Evolutionary conservation across 1,140 invertebrate genomes (phyloP), one percentile per base, ranked within the genome.

Genomic region (Teleogryllus occipitalis): DNA sequence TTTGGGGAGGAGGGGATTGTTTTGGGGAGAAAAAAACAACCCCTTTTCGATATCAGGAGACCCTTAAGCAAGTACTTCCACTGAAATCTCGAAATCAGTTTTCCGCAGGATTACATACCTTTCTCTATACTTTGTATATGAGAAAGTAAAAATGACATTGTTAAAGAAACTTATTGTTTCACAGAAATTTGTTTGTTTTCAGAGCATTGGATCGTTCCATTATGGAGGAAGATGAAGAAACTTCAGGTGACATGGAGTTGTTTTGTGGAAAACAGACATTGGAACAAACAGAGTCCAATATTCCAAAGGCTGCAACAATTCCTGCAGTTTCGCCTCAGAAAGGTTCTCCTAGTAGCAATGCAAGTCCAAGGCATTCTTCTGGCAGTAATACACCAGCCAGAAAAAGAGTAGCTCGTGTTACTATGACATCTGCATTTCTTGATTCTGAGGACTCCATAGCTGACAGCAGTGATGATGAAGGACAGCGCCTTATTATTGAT

Each of bases 161-260:
- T 39, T 39, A 39, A 39, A 39, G 27, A 39, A 5, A 39, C 27
- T 39, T 39, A 39, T 39, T 39, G 27, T 39, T 39, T 39, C 27
- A 39, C 5, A 39, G 5, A 39, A 39, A 2, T 39, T 39, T 39
- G 27, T 39, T 65, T 65, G 10, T 0, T 65, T 65, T 18, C 54
- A 65, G 86, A 73, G 85, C 85, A 18, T 87, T 87, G 73, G 84
- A 83, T 76, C 85, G 84, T 77, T 83, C 82, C 80, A 83, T 85
- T 22, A 85, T 83, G 78, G 85, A 85, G 46, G 87, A 88, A 81
- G 86, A 87, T 78, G 85, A 85, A 46, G 87, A 88, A 80, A 86
- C 87, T 77, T 84, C 83, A 75, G 85, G 84, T 80, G 84, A 84
- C 79, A 85, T 84, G 80, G 84, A 83, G 49, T 80, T 85, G 10